A percentile compares a stretch with the other conserved stretches of the same genome.
These are phyloP conservation scores for Cotesia glomerata DNA, from an alignment of 1,140 invertebrate genomes.

Conservation along the genomic window DNA sequence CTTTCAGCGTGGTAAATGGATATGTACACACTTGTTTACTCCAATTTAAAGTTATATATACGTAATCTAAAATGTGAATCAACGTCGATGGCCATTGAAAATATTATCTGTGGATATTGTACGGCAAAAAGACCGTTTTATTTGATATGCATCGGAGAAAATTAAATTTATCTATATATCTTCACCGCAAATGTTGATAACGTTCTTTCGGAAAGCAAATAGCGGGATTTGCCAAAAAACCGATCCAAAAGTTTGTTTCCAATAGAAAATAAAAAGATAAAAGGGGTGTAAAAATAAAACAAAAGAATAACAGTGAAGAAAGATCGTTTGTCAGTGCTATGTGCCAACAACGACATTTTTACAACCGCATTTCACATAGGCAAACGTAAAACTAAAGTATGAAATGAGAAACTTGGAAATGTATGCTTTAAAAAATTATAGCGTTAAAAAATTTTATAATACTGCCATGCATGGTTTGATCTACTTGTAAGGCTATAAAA, in stretches of 20 bases:
- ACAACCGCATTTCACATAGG: conserved; percentile 2
- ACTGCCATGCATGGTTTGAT: too few species aligned
- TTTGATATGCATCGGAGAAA: not conserved
- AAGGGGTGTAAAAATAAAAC: conserved; percentile 22
- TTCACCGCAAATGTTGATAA: not conserved
- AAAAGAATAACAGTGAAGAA: conserved; percentile 30
- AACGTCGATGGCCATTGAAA: conserved; percentile 24
- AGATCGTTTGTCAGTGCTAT: conserved; percentile 37
- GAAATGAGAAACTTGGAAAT: not conserved
- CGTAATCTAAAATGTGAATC: conserved; percentile 26
- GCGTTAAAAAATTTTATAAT: too few species aligned
- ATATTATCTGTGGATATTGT: not conserved
- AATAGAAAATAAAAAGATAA: conserved; percentile 18
- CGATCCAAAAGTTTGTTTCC: conserved; percentile 5
- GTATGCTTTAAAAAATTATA: not conserved
- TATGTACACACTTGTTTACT: not conserved
- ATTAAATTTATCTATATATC: not conserved
- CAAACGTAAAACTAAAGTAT: conserved; percentile 4
- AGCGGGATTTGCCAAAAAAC: not conserved
- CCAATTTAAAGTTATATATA: conserved; percentile 2
- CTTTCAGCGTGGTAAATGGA: not conserved
- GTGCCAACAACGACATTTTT: conserved; percentile 27
- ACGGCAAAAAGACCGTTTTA: conserved; percentile 9
- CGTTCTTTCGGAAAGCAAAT: not conserved
- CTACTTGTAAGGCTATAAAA: too few species aligned